phyloP scores from a whole-genome alignment of 1,140 invertebrate species.

The Ectropis grisescens region DNA sequence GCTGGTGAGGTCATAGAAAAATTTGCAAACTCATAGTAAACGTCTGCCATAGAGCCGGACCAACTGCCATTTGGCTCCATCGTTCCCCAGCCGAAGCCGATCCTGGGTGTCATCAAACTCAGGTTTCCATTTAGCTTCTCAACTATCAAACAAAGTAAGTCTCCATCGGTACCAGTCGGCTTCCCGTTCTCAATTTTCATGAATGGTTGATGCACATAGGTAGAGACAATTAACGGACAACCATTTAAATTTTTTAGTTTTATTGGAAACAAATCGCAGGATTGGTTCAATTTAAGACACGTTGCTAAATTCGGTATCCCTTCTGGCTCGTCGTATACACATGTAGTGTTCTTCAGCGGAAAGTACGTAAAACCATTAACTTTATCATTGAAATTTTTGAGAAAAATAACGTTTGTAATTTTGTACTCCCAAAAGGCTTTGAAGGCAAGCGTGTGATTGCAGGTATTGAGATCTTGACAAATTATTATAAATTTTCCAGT shows the following conservation, averaged over 20 bases:
- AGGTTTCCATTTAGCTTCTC: constrained; percentile 34
- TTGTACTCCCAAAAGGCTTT: constrained; percentile 32
- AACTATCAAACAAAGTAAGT: constrained; percentile 30
- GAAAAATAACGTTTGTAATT: constrained; percentile 34
- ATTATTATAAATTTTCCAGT: constrained; percentile 33
- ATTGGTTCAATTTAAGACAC: no score
- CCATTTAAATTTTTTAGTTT: constrained; percentile 36
- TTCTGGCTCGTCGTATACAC: constrained; percentile 15
- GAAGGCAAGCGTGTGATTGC: constrained; percentile 23
- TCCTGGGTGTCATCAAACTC: constrained; percentile 27
- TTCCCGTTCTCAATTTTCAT: constrained; percentile 28
- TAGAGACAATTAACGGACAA: constrained; percentile 38
- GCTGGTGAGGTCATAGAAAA: constrained; percentile 52
- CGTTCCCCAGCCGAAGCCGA: constrained; percentile 37
- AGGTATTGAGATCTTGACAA: constrained; percentile 21
- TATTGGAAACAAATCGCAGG: constrained; percentile 22
- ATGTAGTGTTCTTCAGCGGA: constrained; percentile 15
- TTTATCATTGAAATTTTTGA: constrained; percentile 14
- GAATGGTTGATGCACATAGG: constrained; percentile 33
- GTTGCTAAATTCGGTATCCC: background rate
- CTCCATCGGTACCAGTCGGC: constrained; percentile 38
- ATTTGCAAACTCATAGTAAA: constrained; percentile 36
- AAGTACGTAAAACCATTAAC: constrained; percentile 25
- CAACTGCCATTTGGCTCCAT: constrained; percentile 33
- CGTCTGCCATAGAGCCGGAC: constrained; percentile 40